These are phyloP conservation scores for Autographa gamma DNA, from an alignment of 2,888 invertebrate species.

Conservation along the genomic window DNA sequence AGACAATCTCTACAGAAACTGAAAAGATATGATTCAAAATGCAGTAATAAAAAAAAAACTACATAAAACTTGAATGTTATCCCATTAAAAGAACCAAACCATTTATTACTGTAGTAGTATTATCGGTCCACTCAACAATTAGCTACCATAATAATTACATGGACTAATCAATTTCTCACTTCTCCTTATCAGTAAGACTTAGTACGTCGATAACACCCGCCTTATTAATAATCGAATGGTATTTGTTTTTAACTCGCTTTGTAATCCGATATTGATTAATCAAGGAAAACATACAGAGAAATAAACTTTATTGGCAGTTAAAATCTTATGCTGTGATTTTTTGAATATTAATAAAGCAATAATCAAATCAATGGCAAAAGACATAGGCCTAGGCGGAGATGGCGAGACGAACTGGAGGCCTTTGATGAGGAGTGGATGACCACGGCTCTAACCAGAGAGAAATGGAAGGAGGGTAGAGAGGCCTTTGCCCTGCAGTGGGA, in stretches of 20 bases:
- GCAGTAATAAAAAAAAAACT: no score
- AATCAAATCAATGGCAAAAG: no score
- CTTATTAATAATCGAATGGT: constrained; percentile 10
- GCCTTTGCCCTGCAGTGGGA: no score
- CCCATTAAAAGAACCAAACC: neutral
- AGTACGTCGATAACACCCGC: constrained; percentile 26
- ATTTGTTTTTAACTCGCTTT: constrained; percentile 3
- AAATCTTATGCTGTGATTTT: neutral
- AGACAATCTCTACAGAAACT: no score
- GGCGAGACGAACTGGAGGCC: no score
- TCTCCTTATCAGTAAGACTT: constrained; percentile 23
- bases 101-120: neutral
- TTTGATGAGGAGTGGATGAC: no score
- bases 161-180: constrained; percentile 17
- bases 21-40: no score
- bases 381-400: no score
- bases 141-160: constrained; percentile 16
- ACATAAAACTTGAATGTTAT: no score
- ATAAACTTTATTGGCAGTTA: neutral
- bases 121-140: constrained; percentile 17
- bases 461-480: no score
- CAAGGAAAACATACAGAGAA: neutral
- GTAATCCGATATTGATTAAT: neutral
- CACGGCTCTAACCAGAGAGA: no score
- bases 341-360: no score